These are phyloP conservation scores for Lagocephalus sceleratus DNA, from an alignment of 2,797 vertebrate genomes.

Conservation along the genomic window DNA sequence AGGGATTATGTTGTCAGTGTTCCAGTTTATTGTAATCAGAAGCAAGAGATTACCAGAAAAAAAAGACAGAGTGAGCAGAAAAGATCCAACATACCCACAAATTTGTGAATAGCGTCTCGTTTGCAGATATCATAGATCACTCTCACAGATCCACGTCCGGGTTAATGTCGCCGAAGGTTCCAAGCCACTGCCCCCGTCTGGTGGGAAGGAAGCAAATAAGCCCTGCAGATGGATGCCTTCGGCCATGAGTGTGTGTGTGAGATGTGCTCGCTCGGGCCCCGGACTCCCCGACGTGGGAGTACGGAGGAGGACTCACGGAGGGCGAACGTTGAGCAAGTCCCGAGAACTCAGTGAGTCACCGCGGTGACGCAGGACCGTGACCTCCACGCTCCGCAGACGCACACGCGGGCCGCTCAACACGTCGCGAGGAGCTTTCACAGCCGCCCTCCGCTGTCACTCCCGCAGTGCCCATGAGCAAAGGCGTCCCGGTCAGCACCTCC, in stretches of 20 bases:
- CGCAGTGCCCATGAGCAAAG: constrained; percentile 18
- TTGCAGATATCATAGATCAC: too few relatives aligned
- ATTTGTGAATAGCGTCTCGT: too few relatives aligned
- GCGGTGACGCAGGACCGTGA: too few relatives aligned
- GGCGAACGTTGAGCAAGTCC: constrained; percentile 25
- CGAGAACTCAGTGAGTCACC: constrained; percentile 37
- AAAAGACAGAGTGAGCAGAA: too few relatives aligned
- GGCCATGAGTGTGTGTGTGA: not conserved
- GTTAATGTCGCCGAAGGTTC: not conserved
- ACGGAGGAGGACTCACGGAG: constrained; percentile 40
- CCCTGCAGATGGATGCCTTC: not conserved
- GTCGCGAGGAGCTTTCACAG: too few relatives aligned
- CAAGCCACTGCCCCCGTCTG: constrained; percentile 35
- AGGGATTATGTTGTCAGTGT: too few relatives aligned
- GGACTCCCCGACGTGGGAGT: constrained; percentile 36
- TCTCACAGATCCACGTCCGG: constrained; percentile 1
- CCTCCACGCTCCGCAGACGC: too few relatives aligned
- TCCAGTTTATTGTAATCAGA: too few relatives aligned
- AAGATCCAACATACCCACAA: too few relatives aligned
- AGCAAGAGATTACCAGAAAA: too few relatives aligned
- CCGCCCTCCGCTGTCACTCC: not conserved
- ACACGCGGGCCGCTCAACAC: too few relatives aligned
- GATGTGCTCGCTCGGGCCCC: constrained; percentile 36
- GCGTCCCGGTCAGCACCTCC: constrained; percentile 1
- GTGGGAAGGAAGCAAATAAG: constrained; percentile 22